Base-by-base conservation (phyloP, 2,113 vertebrate genomes). In the Datnioides undecimradiatus region DNA sequence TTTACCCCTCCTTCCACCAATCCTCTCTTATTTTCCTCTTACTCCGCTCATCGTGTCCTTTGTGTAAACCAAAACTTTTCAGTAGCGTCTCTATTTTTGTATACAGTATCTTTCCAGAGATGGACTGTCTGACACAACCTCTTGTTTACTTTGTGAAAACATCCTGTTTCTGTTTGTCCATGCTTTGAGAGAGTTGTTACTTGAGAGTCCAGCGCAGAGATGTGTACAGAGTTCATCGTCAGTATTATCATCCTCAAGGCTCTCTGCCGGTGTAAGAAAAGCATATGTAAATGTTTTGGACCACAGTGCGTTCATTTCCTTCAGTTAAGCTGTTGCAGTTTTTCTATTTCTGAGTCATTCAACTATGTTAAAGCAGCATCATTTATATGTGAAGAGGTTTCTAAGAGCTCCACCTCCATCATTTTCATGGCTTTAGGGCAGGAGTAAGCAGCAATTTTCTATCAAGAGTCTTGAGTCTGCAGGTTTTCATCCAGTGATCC, bases 291-390 rank as follows among this genome's bases (percentile, higher is more conserved):
- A 27, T 51, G 34, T 54, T 54, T 49, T 19, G 9, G 14, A 36
- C 31, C 13, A 29, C 21, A 29, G 16, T 31, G n/a, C n/a, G 23
- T 40, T 10, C 7, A 33, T 68, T 73, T 57, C 51, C 3, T 67
- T 13, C 3, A 27, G n/a, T 33, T 25, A 54, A 41, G 11, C 40
- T 33, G n/a, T 29, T 6, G 11, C 48, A 3, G 4, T 21, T 31
- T 34, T 17, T 6, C 0, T 4, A 10, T 10, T 41, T 29, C 29
- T 23, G 41, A n/a, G n/a, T 40, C 57, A 38, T 8, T 13, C 59
- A 43, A 36, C 51, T 51, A n/a, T 27, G 46, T 73, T 76, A 69
- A 51, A 73, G 57, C 48, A 68, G 4, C 23, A 38, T 33, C 23
- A 33, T 51, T 38, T 67, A 21, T 43, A 54, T 1, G 31, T 23